Evolutionary conservation across 2,888 invertebrate species (phyloP).

Genomic region (Lottia scabra): DNA sequence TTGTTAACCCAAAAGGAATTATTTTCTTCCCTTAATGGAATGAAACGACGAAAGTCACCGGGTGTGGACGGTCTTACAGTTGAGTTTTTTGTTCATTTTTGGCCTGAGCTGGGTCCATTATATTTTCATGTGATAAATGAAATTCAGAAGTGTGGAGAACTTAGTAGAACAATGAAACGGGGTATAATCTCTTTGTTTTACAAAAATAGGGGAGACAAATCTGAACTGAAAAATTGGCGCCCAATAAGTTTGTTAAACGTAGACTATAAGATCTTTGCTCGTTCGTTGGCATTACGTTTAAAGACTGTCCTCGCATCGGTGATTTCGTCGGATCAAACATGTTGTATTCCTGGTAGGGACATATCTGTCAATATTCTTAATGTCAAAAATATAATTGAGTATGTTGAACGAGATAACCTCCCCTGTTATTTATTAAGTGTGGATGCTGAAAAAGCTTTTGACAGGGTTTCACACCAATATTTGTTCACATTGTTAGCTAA

Average conservation of each 20-base stretch:
- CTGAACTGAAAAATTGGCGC: slow-evolving; percentile 34
- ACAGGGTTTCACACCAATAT: slow-evolving; percentile 36
- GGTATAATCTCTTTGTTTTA: slow-evolving; percentile 30
- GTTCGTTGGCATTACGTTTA: slow-evolving; percentile 32
- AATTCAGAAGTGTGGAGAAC: slow-evolving; percentile 16
- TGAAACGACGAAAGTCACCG: slow-evolving; percentile 31
- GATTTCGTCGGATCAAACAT: slow-evolving; percentile 37
- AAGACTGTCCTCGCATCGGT: slow-evolving; percentile 25
- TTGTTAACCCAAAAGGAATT: slow-evolving; percentile 7
- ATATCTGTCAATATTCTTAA: slow-evolving; percentile 40
- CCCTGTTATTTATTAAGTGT: slow-evolving; percentile 31
- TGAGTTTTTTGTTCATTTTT: slow-evolving; percentile 32
- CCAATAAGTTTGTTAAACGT: slow-evolving; percentile 40
- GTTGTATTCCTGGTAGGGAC: slow-evolving; percentile 33
- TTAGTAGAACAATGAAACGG: slow-evolving; percentile 20
- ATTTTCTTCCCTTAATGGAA: slow-evolving; percentile 15
- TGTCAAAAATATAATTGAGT: slow-evolving; percentile 32
- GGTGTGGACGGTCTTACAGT: slow-evolving; percentile 35
- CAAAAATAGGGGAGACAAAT: slow-evolving; percentile 30
- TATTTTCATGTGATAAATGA: slow-evolving; percentile 18
- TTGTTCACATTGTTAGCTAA: slow-evolving; percentile 29
- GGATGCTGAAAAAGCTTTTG: slow-evolving; percentile 46
- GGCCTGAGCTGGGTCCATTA: too few species aligned
- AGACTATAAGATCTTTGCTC: slow-evolving; percentile 39
- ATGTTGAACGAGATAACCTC: slow-evolving; percentile 33